phyloP scores from a whole-genome alignment of 2,888 invertebrate species.

The Stegana nigrithorax region DNA sequence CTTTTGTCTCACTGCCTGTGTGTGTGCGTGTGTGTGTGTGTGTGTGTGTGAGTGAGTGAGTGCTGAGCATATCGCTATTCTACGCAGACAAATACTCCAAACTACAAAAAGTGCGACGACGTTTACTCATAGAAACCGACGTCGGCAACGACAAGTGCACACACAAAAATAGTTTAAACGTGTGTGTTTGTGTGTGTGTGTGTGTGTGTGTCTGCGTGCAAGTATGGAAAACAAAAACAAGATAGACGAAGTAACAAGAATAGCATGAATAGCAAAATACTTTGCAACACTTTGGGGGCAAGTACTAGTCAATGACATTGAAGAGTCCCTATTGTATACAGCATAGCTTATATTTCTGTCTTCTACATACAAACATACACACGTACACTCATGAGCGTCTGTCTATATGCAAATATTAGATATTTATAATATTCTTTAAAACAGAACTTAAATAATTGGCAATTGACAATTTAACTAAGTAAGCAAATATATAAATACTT shows the following conservation, averaged over 20 bases:
- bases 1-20: constrained; percentile 39
- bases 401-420: too few relatives aligned
- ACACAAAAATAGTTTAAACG: neutral
- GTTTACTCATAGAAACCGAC: constrained; percentile 2
- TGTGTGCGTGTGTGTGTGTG: neutral
- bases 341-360: too few relatives aligned
- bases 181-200: neutral
- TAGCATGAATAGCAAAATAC: constrained; percentile 40
- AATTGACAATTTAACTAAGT: too few relatives aligned
- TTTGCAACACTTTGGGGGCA: constrained; percentile 52
- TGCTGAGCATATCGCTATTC: too few relatives aligned
- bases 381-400: too few relatives aligned
- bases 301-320: constrained; percentile 54
- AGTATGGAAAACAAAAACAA: constrained; percentile 9
- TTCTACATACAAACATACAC: too few relatives aligned
- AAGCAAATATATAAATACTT: too few relatives aligned
- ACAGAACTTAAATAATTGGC: neutral
- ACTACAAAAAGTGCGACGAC: constrained; percentile 7
- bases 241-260: constrained; percentile 17
- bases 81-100: constrained; percentile 15
- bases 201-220: neutral
- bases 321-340: constrained; percentile 35
- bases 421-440: too few relatives aligned
- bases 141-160: neutral
- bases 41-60: too few relatives aligned